Base-by-base conservation (phyloP, 2,797 vertebrate genomes). In the Chelonia mydas region DNA sequence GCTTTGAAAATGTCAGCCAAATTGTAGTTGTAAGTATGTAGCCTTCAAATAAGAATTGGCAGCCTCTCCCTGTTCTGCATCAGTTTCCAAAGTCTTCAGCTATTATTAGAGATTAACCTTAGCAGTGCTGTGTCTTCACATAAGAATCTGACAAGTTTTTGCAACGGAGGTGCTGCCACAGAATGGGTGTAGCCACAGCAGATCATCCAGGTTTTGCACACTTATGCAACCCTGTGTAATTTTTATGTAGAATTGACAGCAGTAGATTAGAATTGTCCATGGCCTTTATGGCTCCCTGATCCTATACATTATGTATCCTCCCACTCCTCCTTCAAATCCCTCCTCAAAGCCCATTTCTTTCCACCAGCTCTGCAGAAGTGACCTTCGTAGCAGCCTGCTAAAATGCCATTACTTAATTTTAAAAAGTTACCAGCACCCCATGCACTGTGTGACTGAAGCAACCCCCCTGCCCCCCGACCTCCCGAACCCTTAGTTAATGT, bases 11-110 rank as follows among this genome's bases (percentile, higher is more conserved):
- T 97, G 97, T 25, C 96, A 97, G 95, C 96, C 96, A 97, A 95
- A 94, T 93, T 41, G 86, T 11, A 91, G 94, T 85, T 96, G 90
- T 94, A 80, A 96, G 96, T 93, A 94, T 96, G 59, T 97, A 97
- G 96, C 96, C 96, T 96, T 97, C 96, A 96, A 94, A 96, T 97
- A 94, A 84, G 95, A 96, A 89, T 95, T 97, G 97, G 97, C 96
- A 96, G 95, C 84, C 54, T 95, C 95, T 90, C 49, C 3, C 90
- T 12, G 55, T 94, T 94, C 54, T 3, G 33, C 7, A 0, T 74
- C 7, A 2, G 11, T 37, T 89, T 47, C 92, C 85, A 51, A n/a
- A 86, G 3, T 2, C 45, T 68, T 93, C 0, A 2, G 77, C 83
- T 93, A 41, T 95, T 82, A 92, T 72, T 51, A 31, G 88, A 90